A percentile compares a stretch with the other conserved stretches of the same genome.
phyloP scores from a whole-genome alignment of 2,797 vertebrate genomes.

The Borostomias antarcticus region DNA sequence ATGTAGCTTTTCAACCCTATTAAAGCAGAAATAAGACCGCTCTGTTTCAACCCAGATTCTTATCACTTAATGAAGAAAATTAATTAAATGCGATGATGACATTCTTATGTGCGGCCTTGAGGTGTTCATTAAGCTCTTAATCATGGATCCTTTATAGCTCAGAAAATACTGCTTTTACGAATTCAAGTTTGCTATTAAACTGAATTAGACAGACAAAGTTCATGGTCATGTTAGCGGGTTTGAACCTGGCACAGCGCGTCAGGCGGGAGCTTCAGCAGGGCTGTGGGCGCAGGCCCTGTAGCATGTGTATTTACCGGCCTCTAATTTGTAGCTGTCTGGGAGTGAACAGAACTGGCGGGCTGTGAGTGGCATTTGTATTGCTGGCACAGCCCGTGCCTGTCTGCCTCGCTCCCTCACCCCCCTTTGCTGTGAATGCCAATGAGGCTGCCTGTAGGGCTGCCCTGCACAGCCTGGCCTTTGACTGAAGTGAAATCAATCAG shows the following conservation, averaged over 20 bases:
- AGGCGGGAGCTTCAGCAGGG: no score
- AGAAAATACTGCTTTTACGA: background rate
- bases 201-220: background rate
- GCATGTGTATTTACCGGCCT: slow-evolving; percentile 64
- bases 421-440: slow-evolving; percentile 65
- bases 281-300: slow-evolving; percentile 21
- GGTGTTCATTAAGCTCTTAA: background rate
- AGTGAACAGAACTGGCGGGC: slow-evolving; percentile 11
- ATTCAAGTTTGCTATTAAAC: no score
- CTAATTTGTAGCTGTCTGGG: slow-evolving; percentile 53
- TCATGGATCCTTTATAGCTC: background rate
- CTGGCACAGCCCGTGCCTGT: slow-evolving; percentile 38
- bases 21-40: background rate
- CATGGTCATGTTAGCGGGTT: no score
- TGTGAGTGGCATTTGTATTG: slow-evolving; percentile 70
- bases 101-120: background rate
- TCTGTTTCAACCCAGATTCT: slow-evolving; percentile 18
- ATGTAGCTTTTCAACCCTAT: background rate
- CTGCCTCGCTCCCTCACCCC: slow-evolving; percentile 42
- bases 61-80: background rate
- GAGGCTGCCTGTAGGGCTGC: slow-evolving; percentile 50
- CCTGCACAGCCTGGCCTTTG: slow-evolving; percentile 59
- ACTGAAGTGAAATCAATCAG: slow-evolving; percentile 78
- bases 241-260: no score
- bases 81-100: background rate